Percentiles rank a stretch among this genome's conserved stretches.
These are phyloP conservation scores for Calameuta filiformis DNA, from an alignment of 2,888 invertebrate species.

Conservation along the genomic window DNA sequence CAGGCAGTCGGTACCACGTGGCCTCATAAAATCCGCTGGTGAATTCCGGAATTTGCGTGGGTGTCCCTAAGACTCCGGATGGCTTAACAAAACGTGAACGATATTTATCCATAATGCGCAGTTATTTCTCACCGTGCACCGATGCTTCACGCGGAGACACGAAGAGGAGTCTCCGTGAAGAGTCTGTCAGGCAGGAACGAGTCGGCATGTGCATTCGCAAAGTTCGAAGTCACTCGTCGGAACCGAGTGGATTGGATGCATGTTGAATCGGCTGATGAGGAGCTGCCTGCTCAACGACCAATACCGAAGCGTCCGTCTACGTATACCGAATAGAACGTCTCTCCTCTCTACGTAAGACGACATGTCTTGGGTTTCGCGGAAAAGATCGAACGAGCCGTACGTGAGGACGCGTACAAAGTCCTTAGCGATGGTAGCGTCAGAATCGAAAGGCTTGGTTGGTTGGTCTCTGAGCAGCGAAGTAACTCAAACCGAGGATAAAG, in stretches of 20 bases:
- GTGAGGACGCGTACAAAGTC: conserved; percentile 57
- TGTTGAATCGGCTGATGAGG: not conserved
- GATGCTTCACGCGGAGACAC: not conserved
- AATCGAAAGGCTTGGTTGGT: not conserved
- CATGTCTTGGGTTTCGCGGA: conserved; percentile 57
- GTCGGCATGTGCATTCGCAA: not conserved
- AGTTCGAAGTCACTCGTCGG: not conserved
- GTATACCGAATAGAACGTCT: conserved; percentile 48
- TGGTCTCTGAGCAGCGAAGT: not conserved
- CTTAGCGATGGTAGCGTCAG: conserved; percentile 3
- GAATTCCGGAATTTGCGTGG: not conserved
- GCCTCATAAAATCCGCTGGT: not conserved
- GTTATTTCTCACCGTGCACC: not conserved
- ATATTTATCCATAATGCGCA: not conserved
- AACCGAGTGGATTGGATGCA: not conserved
- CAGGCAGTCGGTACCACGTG: not conserved
- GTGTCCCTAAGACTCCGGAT: not conserved
- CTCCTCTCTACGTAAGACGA: conserved; percentile 45
- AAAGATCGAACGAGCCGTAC: conserved; percentile 57
- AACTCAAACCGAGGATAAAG: not conserved
- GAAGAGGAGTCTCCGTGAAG: not conserved
- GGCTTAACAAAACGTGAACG: not conserved
- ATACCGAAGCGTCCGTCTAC: not conserved
- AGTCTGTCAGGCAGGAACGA: not conserved
- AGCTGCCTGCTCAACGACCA: not conserved